These are phyloP conservation scores for Erethizon dorsatum DNA, from an alignment of 2,797 vertebrate species.

Conservation along the genomic window DNA sequence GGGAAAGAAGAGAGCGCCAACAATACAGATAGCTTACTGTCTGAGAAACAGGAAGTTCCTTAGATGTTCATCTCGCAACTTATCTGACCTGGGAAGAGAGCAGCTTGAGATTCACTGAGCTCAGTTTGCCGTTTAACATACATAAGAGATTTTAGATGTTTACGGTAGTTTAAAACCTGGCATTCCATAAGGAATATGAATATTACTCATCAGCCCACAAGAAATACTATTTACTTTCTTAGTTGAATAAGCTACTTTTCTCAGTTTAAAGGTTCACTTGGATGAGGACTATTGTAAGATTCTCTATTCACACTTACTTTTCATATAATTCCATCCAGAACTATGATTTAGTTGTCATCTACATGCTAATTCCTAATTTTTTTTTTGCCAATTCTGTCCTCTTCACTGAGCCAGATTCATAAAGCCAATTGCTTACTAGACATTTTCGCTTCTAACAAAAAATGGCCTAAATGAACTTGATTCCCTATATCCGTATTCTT, in stretches of 20 bases:
- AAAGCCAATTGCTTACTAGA: background rate
- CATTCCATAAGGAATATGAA: constrained; percentile 4
- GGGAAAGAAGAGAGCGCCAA: constrained; percentile 31
- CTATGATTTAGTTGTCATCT: background rate
- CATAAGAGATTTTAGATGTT: background rate
- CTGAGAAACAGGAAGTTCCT: background rate
- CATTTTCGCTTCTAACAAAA: background rate
- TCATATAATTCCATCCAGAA: background rate
- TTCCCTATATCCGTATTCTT: no score
- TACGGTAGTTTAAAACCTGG: background rate
- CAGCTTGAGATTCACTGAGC: background rate
- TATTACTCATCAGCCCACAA: constrained; percentile 12
- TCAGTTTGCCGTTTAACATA: constrained; percentile 48
- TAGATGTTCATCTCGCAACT: background rate
- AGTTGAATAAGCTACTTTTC: constrained; percentile 65
- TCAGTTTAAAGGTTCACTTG: constrained; percentile 72
- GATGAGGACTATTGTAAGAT: constrained; percentile 64
- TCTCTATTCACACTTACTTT: background rate
- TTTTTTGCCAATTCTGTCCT: background rate
- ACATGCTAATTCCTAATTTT: background rate
- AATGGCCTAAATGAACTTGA: background rate
- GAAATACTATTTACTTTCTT: background rate
- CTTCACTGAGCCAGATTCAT: background rate
- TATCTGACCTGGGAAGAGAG: background rate
- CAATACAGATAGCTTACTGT: constrained; percentile 66